Evolutionary conservation across 2,888 invertebrate species (phyloP), one percentile per base, ranked within the genome.

Genomic region (Carterocephalus palaemon): DNA sequence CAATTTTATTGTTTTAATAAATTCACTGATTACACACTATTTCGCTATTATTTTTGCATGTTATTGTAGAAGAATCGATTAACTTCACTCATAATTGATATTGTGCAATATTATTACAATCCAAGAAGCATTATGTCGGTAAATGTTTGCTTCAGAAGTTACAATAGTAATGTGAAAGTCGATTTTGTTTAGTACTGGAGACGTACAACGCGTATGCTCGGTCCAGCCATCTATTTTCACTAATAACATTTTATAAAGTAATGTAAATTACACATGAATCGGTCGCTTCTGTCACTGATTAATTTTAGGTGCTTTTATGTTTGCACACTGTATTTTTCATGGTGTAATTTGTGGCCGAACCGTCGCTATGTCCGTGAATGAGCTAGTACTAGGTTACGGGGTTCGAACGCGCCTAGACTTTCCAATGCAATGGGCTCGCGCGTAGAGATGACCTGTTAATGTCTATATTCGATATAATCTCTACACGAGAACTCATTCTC

Each of bases 341-440:
- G 65, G 55, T 54, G 51, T 57, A 54, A 48, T 42, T 71, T 75
- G 80, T 78, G 80, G 82, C 79, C 83, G 79, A 73, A 60, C 61
- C 56, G 77, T 77, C 77, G 75, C 79, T 64, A 68, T 63, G 73
- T 74, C 75, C 70, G 68, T 67, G 76, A 73, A 67, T 71, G 75
- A 71, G 70, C 67, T 70, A 64, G 49, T 59, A 57, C 53, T 64
- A 67, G 63, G 62, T 55, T 54, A 57, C 39, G 39, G 50, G 70
- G 79, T 57, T 57, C 65, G 79, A 52, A 51, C 71, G 65, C 54
- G 56, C 49, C 52, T 65, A 52, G 76, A 75, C 60, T 37, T 47
- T 54, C n/a, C n/a, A 47, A 40, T 43, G 42, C 22, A 60, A 62
- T 62, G 67, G 64, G 56, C 62, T 43, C 48, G 49, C 54, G 50